These are phyloP conservation scores for Sphecodes monilicornis DNA, from an alignment of 2,888 invertebrate species.

Conservation along the genomic window DNA sequence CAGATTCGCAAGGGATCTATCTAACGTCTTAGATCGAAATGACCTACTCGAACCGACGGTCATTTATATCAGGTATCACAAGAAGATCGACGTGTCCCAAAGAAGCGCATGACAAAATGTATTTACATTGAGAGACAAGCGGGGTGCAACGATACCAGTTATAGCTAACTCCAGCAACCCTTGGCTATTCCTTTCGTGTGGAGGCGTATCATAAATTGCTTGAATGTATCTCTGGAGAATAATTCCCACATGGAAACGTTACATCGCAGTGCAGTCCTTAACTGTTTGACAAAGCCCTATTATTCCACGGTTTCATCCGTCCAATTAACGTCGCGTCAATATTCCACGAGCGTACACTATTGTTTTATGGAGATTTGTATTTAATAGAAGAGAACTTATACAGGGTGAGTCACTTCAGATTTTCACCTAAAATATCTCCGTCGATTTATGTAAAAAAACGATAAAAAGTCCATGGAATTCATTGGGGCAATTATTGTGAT, in stretches of 20 bases:
- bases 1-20: neutral
- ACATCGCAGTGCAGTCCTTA: neutral
- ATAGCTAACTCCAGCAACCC: neutral
- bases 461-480: too few species aligned
- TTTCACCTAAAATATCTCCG: too few species aligned
- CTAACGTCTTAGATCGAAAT: neutral
- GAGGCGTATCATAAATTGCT: neutral
- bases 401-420: too few species aligned
- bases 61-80: neutral
- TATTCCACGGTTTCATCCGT: neutral
- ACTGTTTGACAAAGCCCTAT: neutral
- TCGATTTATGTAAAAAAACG: too few species aligned
- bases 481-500: too few species aligned
- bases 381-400: neutral
- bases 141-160: neutral
- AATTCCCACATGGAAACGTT: neutral
- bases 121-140: neutral
- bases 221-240: neutral
- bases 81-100: neutral
- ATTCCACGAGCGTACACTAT: neutral
- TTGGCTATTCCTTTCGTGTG: neutral
- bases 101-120: neutral
- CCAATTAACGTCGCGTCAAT: slow-evolving; percentile 1
- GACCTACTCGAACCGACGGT: neutral
- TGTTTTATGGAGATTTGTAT: neutral